These are phyloP conservation scores for Drosophila micromelanica DNA, from an alignment of 1,140 invertebrate genomes.

Conservation along the genomic window DNA sequence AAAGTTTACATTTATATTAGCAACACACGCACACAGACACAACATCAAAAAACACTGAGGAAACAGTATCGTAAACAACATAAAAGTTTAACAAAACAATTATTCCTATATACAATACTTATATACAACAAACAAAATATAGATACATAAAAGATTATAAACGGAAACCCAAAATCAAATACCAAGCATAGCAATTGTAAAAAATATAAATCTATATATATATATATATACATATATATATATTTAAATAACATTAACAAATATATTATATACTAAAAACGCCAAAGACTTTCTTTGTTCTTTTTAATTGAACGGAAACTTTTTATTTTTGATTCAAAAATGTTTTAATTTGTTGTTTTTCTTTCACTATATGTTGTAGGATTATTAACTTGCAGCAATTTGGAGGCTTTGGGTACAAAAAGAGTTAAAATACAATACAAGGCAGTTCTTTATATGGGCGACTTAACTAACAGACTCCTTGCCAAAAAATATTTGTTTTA, in stretches of 20 bases:
- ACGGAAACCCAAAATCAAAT: constrained; percentile 71
- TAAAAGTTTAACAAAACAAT: constrained; percentile 78
- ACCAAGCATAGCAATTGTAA: constrained; percentile 71
- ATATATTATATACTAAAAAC: constrained; percentile 75
- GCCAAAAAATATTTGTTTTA: constrained; percentile 34
- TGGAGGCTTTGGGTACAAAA: constrained; percentile 48
- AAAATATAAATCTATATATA: constrained; percentile 37
- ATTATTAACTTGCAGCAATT: constrained; percentile 54
- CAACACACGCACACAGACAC: constrained; percentile 12
- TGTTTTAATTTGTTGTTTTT: not conserved
- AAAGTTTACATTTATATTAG: constrained; percentile 17
- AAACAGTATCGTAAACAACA: constrained; percentile 40
- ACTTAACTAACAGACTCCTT: constrained; percentile 42
- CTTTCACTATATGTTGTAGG: constrained; percentile 14
- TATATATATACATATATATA: constrained; percentile 19
- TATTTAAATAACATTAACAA: constrained; percentile 46
- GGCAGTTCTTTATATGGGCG: constrained; percentile 69
- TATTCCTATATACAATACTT: constrained; percentile 80
- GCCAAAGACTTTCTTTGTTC: constrained; percentile 24
- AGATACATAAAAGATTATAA: constrained; percentile 39
- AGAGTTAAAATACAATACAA: constrained; percentile 69
- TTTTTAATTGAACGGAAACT: constrained; percentile 34
- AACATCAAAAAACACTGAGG: constrained; percentile 6
- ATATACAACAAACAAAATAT: constrained; percentile 51
- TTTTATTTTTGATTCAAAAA: constrained; percentile 35